Evolutionary conservation across 2,888 invertebrate species (phyloP).

Genomic region (Urechis unicinctus): DNA sequence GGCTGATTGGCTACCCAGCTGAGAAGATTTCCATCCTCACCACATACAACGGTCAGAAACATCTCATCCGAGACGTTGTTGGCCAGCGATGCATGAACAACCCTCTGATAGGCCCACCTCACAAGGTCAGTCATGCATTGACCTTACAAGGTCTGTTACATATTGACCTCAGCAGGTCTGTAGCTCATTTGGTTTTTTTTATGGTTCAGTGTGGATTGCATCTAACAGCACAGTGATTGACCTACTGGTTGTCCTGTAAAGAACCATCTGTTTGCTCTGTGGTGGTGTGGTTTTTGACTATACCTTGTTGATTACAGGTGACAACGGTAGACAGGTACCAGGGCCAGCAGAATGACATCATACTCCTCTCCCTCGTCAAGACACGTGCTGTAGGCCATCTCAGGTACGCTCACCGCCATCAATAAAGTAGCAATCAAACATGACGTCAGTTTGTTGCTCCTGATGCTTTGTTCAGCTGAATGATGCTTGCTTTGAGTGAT

Average conservation of each 20-base stretch:
- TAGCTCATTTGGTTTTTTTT: no score
- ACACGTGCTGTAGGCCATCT: conserved; percentile 97
- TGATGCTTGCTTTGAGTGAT: no score
- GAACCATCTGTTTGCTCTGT: no score
- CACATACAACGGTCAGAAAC: conserved; percentile 98
- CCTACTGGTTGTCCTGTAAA: no score
- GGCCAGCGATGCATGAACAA: conserved; percentile 84
- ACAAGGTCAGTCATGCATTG: conserved; percentile 39
- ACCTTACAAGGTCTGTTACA: no score
- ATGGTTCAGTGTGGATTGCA: no score
- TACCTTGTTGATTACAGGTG: conserved; percentile 41
- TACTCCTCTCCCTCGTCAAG: conserved; percentile 88
- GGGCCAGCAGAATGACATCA: conserved; percentile 98
- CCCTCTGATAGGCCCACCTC: conserved; percentile 74
- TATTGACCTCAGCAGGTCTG: no score
- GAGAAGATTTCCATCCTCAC: conserved; percentile 95
- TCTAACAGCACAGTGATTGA: not conserved
- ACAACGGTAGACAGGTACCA: conserved; percentile 97
- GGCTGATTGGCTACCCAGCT: conserved; percentile 91
- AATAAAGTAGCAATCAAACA: not conserved
- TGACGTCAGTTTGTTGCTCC: no score
- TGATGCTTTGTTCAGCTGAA: no score
- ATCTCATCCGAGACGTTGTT: conserved; percentile 91
- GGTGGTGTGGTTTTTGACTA: no score
- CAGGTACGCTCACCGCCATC: no score